These are phyloP conservation scores for Pseudomugil gertrudae DNA, from an alignment of 2,797 vertebrate genomes.

Conservation along the genomic window DNA sequence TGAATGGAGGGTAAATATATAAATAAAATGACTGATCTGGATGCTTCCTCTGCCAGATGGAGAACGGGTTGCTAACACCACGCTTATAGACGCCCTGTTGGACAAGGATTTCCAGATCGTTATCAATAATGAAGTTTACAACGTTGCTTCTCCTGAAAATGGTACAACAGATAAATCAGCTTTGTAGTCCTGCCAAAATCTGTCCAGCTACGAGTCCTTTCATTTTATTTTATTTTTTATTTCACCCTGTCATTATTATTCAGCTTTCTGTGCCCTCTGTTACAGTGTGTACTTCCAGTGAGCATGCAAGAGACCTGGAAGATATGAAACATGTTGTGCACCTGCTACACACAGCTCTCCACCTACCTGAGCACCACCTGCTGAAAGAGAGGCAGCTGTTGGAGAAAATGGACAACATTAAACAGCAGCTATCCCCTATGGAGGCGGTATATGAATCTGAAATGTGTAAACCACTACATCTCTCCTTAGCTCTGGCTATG, in stretches of 20 bases:
- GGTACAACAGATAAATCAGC: conserved; percentile 74
- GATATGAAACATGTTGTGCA: conserved; percentile 88
- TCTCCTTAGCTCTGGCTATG: neutral
- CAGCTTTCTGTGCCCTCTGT: neutral
- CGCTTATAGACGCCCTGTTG: conserved; percentile 85
- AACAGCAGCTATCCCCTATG: conserved; percentile 87
- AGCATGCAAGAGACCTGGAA: conserved; percentile 76
- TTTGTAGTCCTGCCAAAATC: neutral
- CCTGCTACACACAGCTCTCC: conserved; percentile 86
- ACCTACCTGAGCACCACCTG: conserved; percentile 86
- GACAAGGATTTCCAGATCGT: conserved; percentile 88
- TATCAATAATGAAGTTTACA: conserved; percentile 83
- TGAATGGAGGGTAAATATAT: no score
- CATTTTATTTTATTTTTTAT: neutral
- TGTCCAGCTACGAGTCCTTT: neutral
- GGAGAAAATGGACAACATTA: conserved; percentile 85
- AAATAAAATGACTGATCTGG: neutral
- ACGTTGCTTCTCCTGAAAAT: conserved; percentile 77
- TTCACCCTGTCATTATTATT: neutral
- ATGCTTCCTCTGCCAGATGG: conserved; percentile 81
- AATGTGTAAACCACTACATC: neutral
- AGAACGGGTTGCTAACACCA: conserved; percentile 80
- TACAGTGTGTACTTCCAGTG: conserved; percentile 74
- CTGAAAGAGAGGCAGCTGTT: conserved; percentile 85
- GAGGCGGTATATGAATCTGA: conserved; percentile 84